Evolutionary conservation across 1,140 invertebrate species (phyloP), one percentile per base, ranked within the genome.

Genomic region (Bilobella aurantiaca): DNA sequence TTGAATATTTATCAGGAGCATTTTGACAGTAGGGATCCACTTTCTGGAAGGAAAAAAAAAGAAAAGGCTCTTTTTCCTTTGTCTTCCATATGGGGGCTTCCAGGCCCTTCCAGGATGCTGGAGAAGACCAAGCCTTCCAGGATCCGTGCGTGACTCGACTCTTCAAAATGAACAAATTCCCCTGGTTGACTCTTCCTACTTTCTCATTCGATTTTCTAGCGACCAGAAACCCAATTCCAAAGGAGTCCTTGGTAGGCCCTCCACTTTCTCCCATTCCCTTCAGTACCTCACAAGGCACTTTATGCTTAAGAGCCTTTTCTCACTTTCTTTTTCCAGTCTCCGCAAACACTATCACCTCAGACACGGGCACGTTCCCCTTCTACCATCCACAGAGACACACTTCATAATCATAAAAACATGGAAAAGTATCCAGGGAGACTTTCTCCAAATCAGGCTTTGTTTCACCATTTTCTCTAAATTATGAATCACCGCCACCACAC

Each of bases 121-220:
- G 8, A 59, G 28, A 59, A 8, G 32, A 59, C 12, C 23, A 59
- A 29, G 25, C 58, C 5, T 8, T 57, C n/a, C n/a, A n/a, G n/a
- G 53, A 23, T 63, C 53, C 32, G 67, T 65, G 64, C 67, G 67
- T 69, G 67, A 65, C 61, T 69, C 59, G 67, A 69, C 65, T 69
- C 59, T 69, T 53, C 53, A 42, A 65, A 64, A 42, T 65, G 58
- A 57, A 69, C 58, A 69, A 69, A 69, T 65, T 62, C 64, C 64
- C 30, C 62, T 21, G 28, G 64, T 69, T 65, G 63, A 65, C 67
- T 69, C 60, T 65, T 65, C 63, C 64, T 65, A 62, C 63, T 69
- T 69, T 65, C 67, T 65, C 64, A 69, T 69, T 69, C 67, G 64
- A 69, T 69, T 66, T 68, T 64, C 42, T 68, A n/a, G n/a, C n/a